Evolutionary conservation across 2,797 vertebrate species (phyloP), one percentile per base, ranked within the genome.

Genomic region (Hippoglossus hippoglossus): DNA sequence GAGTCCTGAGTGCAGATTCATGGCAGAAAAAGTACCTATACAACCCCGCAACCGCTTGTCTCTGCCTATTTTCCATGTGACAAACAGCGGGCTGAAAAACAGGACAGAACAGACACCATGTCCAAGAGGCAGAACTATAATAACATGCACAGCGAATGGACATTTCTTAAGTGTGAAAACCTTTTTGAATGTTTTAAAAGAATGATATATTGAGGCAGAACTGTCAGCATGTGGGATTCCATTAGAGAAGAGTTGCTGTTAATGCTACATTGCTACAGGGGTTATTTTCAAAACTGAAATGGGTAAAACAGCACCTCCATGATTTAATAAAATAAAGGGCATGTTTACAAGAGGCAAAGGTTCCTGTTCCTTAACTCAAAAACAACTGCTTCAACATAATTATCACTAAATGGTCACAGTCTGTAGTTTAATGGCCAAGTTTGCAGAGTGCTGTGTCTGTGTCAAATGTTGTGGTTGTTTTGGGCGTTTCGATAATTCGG

Each of bases 1-100:
- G 98, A 99, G 98, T 98, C 98, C 98, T 97, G 98, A 99, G 95
- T 99, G 98, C 96, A 99, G 97, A 95, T 98, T 99, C 98, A 99
- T 99, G 97, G 98, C 98, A 87, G 98, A 99, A 98, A 99, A 99
- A 94, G 98, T 99, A 98, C 98, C 98, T 97, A 99, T 99, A 96
- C 98, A 99, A 96, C 98, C 98, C 94, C 98, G 96, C 93, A 99
- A 96, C 94, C 98, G 96, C 89, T 99, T 99, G 95, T 99, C 98
- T 94, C 98, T 96, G 92, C 98, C 98, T 83, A 99, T 98, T 96
- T 99, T 99, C 98, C 98, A 99, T 56, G 98, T 99, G 95, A 99
- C 98, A 95, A 99, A 99, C 94, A 99, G 96, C 72, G 98, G 98
- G 94, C 98, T 99, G 95, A 81, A 91, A 93, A 65, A 87, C 15